Evolutionary conservation across 2,888 invertebrate genomes (phyloP).

Genomic region (Leucania comma): DNA sequence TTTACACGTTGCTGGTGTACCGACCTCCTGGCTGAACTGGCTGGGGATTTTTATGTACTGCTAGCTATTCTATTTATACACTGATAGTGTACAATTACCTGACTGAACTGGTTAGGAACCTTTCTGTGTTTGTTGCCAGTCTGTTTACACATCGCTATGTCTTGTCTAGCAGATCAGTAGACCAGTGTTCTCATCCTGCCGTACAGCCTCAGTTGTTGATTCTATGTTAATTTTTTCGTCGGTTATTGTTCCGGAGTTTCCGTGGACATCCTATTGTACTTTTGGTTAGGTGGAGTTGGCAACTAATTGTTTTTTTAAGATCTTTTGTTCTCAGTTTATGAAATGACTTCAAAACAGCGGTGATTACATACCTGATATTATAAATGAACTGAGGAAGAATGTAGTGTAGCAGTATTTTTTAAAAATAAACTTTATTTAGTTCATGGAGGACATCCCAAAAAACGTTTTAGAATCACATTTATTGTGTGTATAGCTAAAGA

Average conservation of each 20-base stretch:
- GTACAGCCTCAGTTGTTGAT: slow-evolving; percentile 46
- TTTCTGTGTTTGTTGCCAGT: no score
- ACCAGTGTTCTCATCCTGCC: slow-evolving; percentile 35
- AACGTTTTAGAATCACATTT: no score
- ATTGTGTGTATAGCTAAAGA: no score
- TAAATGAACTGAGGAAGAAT: slow-evolving; percentile 2
- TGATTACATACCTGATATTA: not conserved
- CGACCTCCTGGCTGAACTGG: not conserved
- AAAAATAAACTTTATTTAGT: no score
- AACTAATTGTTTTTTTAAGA: slow-evolving; percentile 16
- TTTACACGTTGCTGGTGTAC: not conserved
- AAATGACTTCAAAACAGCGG: slow-evolving; percentile 3
- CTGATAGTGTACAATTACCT: no score
- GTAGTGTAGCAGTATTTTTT: not conserved
- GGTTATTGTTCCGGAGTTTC: slow-evolving; percentile 55
- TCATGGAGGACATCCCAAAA: no score
- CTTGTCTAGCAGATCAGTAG: slow-evolving; percentile 26
- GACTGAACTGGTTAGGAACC: no score
- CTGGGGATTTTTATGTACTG: not conserved
- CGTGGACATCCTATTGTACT: slow-evolving; percentile 40
- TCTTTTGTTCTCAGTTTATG: slow-evolving; percentile 31
- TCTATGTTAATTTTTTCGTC: slow-evolving; percentile 53
- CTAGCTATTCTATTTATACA: slow-evolving; percentile 33
- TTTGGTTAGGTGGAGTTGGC: slow-evolving; percentile 37
- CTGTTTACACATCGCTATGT: not conserved